A percentile compares a stretch with the other conserved stretches of the same genome.
phyloP scores from a whole-genome alignment of 2,888 invertebrate genomes.

The Pseudoips prasinana region DNA sequence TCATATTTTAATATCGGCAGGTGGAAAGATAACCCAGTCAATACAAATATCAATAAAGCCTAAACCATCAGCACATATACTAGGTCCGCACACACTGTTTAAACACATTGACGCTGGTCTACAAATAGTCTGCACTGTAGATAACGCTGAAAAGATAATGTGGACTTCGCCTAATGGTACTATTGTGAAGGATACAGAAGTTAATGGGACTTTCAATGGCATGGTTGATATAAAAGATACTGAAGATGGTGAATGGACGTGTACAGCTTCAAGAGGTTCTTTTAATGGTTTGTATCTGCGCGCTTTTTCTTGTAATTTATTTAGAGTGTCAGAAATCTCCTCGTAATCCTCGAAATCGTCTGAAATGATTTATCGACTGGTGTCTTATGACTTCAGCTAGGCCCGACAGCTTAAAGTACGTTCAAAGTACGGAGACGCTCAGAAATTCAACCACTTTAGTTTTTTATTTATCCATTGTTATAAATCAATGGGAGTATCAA shows the following conservation, averaged over 20 bases:
- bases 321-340: no score
- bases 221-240: slow-evolving; percentile 46
- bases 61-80: slow-evolving; percentile 56
- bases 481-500: no score
- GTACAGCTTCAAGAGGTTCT: slow-evolving; percentile 44
- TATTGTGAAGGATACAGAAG: slow-evolving; percentile 26
- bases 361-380: no score
- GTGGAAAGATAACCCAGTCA: slow-evolving; percentile 51
- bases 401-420: no score
- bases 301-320: no score
- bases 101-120: slow-evolving; percentile 35
- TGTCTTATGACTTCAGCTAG: no score
- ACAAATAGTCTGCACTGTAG: slow-evolving; percentile 53
- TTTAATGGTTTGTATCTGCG: slow-evolving; percentile 49
- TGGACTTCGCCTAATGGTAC: slow-evolving; percentile 48
- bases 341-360: no score
- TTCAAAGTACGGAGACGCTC: no score
- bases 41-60: slow-evolving; percentile 41
- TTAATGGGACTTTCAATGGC: slow-evolving; percentile 38
- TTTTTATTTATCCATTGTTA: no score
- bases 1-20: no score
- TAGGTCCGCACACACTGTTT: slow-evolving; percentile 52
- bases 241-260: slow-evolving; percentile 54
- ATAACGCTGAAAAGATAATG: slow-evolving; percentile 44
- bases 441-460: no score